Conservation (phyloP, 2,113 vertebrate genomes). For the Pedetes capensis region DNA sequence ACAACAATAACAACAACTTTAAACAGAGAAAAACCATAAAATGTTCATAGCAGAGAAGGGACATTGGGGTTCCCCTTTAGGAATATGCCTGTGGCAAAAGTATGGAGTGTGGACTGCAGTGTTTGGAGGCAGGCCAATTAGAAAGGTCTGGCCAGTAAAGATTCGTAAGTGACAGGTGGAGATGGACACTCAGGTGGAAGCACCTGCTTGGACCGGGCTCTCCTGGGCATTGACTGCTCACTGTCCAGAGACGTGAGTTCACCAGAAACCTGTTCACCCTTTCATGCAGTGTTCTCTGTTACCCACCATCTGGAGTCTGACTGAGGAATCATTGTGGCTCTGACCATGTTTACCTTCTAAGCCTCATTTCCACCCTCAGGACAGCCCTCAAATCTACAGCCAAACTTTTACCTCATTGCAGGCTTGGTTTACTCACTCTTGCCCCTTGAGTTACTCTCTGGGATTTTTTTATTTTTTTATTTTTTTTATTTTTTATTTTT, state of each 20-base stretch:
- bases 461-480: too few species aligned
- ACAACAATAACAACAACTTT: too few species aligned
- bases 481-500: background rate
- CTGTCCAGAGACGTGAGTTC: background rate
- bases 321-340: background rate
- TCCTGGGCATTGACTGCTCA: background rate
- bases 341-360: background rate
- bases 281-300: background rate
- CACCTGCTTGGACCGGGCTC: background rate
- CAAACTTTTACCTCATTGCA: slow-evolving; percentile 1
- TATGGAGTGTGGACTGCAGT: background rate
- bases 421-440: slow-evolving; percentile 24
- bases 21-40: background rate
- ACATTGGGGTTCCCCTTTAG: background rate
- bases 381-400: background rate
- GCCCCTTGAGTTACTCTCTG: background rate
- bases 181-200: background rate
- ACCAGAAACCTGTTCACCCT: background rate
- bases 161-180: background rate
- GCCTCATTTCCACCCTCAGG: slow-evolving; percentile 18
- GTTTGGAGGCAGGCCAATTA: background rate
- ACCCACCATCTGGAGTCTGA: background rate
- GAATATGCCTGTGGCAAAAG: background rate
- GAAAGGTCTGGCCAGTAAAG: background rate
- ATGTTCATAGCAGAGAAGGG: background rate